Conservation (phyloP, 2,113 vertebrate species). For the Neotoma lepida region DNA sequence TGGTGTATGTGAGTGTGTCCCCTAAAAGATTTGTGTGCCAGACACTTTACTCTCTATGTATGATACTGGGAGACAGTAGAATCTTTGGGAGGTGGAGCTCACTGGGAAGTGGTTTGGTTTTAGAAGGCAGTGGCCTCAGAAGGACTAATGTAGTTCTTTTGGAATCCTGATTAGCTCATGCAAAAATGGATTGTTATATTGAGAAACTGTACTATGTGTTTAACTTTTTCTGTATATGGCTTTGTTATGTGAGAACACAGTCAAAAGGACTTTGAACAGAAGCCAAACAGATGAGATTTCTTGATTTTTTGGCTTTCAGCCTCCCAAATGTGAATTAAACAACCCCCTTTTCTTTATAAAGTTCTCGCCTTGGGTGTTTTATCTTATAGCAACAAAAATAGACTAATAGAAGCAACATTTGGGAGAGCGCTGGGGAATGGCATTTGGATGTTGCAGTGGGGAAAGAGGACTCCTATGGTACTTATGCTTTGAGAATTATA, state of each 20-base stretch:
- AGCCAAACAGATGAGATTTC: neutral
- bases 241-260: neutral
- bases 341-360: too few species aligned
- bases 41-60: neutral
- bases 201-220: neutral
- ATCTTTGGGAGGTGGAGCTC: neutral
- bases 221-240: neutral
- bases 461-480: neutral
- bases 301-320: neutral
- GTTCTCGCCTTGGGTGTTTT: neutral
- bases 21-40: neutral
- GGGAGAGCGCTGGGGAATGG: too few species aligned
- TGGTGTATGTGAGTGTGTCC: neutral
- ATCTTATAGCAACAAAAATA: neutral
- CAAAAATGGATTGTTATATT: neutral
- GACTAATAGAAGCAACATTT: neutral
- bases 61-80: neutral
- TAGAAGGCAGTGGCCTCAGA: neutral
- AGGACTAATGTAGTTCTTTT: neutral
- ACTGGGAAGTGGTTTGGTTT: neutral
- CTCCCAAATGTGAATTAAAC: neutral
- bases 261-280: neutral
- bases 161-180: neutral
- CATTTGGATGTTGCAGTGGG: neutral
- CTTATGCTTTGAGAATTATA: neutral